Evolutionary conservation across 2,888 invertebrate species (phyloP), one percentile per base, ranked within the genome.

Genomic region (Lordiphosa andalusiaca): DNA sequence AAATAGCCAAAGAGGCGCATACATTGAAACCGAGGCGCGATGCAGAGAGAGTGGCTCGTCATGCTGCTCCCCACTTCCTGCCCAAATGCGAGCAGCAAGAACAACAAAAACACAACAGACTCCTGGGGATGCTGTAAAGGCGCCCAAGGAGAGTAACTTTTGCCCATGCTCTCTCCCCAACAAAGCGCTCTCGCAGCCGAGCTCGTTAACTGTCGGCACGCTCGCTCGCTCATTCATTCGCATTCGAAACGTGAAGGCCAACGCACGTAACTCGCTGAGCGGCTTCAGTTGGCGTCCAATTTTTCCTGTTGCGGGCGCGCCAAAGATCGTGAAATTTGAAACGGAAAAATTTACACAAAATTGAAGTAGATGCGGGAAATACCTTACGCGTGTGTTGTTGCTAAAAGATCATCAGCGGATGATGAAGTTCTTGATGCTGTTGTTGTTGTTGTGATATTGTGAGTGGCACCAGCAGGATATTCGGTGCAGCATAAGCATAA

Each of bases 391-490:
- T 41, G 46, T 35, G 33, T 37, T 35, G 58, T 44, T 19, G 48
- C 51, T 16, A 9, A 44, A 44, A 41, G 46, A 52, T 68, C 59
- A 48, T 56, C 30, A 30, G 9, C 7, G 2, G 55, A 57, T 60
- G 41, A 51, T 49, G 44, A 51, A 48, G 63, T 37, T 61, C 37
- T 50, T 56, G 21, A 13, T 38, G 48, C 30, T 69, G 48, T 48
- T 61, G 62, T 60, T 61, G 62, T 60, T 57, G 56, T 48, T 55
- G 66, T 73, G 67, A 57, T 67, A 73, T 67, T 74, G 61, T 61
- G 55, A 54, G 54, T 35, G 37, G 59, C 62, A 83, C 80, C 80
- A 80, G 76, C 80, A 83, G 83, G 83, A 82, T 76, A 73, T 71
- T 61, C 23, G 53, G n/a, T 30, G 51, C 67, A 62, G 67, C 67